A percentile compares a stretch with the other conserved stretches of the same genome.
phyloP scores from a whole-genome alignment of 2,113 vertebrate genomes.

The Chinchilla lanigera region DNA sequence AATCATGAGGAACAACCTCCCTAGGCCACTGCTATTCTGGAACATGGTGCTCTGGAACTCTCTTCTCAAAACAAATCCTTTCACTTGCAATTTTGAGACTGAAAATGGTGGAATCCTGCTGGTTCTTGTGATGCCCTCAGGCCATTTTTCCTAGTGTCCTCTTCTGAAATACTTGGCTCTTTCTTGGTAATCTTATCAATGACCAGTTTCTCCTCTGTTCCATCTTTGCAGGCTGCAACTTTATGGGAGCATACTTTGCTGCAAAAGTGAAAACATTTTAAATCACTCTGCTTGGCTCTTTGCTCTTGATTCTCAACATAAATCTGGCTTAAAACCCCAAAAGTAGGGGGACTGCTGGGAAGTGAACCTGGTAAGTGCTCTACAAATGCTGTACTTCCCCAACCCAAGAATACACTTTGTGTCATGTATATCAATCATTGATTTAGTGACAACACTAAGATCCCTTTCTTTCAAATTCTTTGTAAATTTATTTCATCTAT shows the following conservation, averaged over 20 bases:
- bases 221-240: neutral
- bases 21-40: no score
- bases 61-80: no score
- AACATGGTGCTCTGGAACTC: no score
- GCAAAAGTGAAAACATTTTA: no score
- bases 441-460: neutral
- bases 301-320: neutral
- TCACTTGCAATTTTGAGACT: no score
- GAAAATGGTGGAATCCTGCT: no score
- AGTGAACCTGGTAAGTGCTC: neutral
- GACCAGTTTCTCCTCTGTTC: neutral
- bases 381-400: neutral
- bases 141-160: no score
- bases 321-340: neutral
- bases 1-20: no score
- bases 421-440: neutral
- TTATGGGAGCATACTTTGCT: neutral
- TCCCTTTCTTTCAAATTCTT: neutral
- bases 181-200: neutral
- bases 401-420: neutral
- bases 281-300: no score
- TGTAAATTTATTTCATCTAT: slow-evolving; percentile 17
- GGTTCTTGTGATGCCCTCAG: no score
- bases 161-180: neutral
- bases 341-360: neutral